These are phyloP conservation scores for Amphipyra tragopoginis DNA, from an alignment of 2,888 invertebrate species.

Conservation along the genomic window DNA sequence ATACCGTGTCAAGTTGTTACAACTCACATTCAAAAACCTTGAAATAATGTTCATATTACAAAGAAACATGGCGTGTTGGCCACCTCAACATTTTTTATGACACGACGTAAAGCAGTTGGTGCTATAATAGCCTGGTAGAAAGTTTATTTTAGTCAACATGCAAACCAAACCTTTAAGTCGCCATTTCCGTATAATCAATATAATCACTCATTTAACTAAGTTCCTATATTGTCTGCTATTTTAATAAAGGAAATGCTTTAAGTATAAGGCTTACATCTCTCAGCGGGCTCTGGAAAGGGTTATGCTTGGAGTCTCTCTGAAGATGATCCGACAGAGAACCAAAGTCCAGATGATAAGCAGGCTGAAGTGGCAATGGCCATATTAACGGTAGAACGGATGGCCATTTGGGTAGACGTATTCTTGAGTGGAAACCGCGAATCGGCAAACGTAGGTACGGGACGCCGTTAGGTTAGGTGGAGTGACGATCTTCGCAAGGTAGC, in stretches of 20 bases:
- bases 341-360: too few species aligned
- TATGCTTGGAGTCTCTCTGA: too few species aligned
- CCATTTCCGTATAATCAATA: constrained; percentile 16
- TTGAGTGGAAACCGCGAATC: too few species aligned
- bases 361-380: too few species aligned
- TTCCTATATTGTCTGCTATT: constrained; percentile 1
- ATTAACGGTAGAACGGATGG: too few species aligned
- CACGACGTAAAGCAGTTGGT: constrained; percentile 23
- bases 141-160: constrained; percentile 37
- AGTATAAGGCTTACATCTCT: not conserved
- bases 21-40: constrained; percentile 53
- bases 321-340: too few species aligned
- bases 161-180: constrained; percentile 35
- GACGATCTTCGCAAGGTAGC: too few species aligned
- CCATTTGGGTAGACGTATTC: too few species aligned
- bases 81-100: constrained; percentile 45
- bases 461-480: too few species aligned
- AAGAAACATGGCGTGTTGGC: constrained; percentile 60
- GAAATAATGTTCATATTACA: constrained; percentile 49
- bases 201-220: constrained; percentile 1
- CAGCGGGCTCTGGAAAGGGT: too few species aligned
- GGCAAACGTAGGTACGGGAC: too few species aligned
- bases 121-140: constrained; percentile 28
- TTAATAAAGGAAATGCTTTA: constrained; percentile 1
- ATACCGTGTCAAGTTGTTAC: constrained; percentile 39